These are phyloP conservation scores for Dicerorhinus sumatrensis DNA, from an alignment of 2,113 vertebrate genomes.

Conservation along the genomic window DNA sequence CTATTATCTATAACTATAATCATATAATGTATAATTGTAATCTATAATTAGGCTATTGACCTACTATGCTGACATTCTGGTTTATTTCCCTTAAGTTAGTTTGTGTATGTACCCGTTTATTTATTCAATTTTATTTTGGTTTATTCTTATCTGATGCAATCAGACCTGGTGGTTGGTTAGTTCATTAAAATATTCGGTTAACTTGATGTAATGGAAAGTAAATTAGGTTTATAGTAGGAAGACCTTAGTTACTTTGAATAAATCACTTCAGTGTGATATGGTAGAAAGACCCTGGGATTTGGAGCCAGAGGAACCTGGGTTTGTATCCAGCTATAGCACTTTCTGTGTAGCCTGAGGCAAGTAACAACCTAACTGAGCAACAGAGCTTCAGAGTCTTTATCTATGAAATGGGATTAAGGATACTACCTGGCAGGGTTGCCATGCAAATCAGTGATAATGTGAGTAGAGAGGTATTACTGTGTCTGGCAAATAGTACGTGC, in stretches of 20 bases:
- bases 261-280: not conserved
- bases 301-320: not conserved
- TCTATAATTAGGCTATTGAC: not conserved
- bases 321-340: not conserved
- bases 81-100: conserved; percentile 32
- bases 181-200: conserved; percentile 53
- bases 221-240: not conserved
- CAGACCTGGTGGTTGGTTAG: not conserved
- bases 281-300: not conserved
- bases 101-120: not conserved
- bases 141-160: conserved; percentile 42
- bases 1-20: conserved; percentile 14
- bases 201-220: not conserved
- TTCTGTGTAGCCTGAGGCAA: not conserved
- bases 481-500: not conserved
- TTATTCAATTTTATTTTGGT: conserved; percentile 30
- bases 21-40: not conserved
- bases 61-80: conserved; percentile 40
- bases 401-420: not conserved
- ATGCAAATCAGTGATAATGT: not conserved
- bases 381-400: not conserved
- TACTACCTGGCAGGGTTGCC: not conserved
- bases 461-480: not conserved
- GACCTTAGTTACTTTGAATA: not conserved
- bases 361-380: not conserved